Conservation (phyloP, 2,113 vertebrate genomes). For the Climacteris rufus region DNA sequence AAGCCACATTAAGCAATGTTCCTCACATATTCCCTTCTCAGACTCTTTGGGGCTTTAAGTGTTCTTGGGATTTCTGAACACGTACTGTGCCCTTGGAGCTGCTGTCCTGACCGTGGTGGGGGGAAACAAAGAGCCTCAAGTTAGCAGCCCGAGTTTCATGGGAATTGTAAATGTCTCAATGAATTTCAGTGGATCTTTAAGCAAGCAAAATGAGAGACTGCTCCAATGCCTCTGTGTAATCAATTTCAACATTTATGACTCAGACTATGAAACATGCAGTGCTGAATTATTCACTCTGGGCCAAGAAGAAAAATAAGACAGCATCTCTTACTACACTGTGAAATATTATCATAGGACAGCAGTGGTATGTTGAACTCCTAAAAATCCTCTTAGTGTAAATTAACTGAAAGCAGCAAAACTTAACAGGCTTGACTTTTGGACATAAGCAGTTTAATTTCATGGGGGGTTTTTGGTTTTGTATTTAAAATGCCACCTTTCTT, state of each 20-base stretch:
- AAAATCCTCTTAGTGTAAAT: neutral
- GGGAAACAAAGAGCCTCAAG: neutral
- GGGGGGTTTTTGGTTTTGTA: neutral
- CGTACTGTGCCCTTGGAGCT: neutral
- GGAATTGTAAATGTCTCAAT: constrained; percentile 3
- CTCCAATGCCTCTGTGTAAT: neutral
- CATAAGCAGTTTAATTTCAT: neutral
- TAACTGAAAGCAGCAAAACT: neutral
- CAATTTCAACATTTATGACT: constrained; percentile 23
- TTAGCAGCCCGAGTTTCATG: neutral
- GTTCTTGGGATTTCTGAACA: neutral
- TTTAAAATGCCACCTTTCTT: neutral
- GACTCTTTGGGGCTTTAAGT: neutral
- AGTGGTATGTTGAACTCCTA: neutral
- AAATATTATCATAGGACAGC: neutral
- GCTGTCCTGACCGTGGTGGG: neutral
- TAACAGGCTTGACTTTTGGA: neutral
- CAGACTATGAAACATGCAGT: neutral
- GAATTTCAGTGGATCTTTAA: constrained; percentile 2
- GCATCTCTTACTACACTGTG: neutral
- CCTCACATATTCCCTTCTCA: neutral
- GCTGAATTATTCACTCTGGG: neutral
- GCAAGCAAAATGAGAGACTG: neutral
- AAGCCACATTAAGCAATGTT: neutral
- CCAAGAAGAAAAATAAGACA: neutral